Percentiles rank a stretch among this genome's conserved stretches.
Conservation (phyloP, 2,797 vertebrate genomes). For the Alcedo atthis region DNA sequence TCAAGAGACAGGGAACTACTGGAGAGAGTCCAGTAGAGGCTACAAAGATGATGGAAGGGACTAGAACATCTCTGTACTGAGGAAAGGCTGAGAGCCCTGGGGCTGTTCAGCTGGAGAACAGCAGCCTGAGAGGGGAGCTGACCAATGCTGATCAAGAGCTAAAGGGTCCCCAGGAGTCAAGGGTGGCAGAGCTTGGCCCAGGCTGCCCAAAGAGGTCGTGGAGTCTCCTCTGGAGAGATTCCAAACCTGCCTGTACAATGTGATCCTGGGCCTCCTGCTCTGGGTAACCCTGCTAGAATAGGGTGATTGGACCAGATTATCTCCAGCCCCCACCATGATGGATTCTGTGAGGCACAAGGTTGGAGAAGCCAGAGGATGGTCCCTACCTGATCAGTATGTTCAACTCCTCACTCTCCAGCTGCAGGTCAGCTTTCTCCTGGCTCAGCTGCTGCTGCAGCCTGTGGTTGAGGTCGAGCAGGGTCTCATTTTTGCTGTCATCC, state of each 20-base stretch:
- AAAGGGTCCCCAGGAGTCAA: neutral
- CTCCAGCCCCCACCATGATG: neutral
- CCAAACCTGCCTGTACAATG: neutral
- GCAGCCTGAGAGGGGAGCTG: neutral
- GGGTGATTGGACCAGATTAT: neutral
- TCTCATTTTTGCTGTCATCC: constrained; percentile 88
- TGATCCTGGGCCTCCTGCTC: neutral
- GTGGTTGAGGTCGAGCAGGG: constrained; percentile 88
- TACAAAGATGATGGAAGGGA: neutral
- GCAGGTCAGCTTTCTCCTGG: constrained; percentile 93
- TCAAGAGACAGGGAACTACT: neutral
- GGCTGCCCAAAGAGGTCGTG: neutral
- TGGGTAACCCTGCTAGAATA: neutral
- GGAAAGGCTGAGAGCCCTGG: neutral
- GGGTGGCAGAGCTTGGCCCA: neutral
- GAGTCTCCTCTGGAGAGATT: neutral
- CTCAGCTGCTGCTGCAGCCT: constrained; percentile 93
- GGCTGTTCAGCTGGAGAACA: neutral
- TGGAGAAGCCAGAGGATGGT: neutral
- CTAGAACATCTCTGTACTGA: neutral
- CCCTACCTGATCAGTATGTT: constrained; percentile 96
- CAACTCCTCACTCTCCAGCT: constrained; percentile 97
- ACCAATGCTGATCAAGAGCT: neutral
- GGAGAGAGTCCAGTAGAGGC: neutral
- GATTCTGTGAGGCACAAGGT: accelerated